Base-by-base conservation (phyloP, 2,113 vertebrate species). In the Salvator merianae region DNA sequence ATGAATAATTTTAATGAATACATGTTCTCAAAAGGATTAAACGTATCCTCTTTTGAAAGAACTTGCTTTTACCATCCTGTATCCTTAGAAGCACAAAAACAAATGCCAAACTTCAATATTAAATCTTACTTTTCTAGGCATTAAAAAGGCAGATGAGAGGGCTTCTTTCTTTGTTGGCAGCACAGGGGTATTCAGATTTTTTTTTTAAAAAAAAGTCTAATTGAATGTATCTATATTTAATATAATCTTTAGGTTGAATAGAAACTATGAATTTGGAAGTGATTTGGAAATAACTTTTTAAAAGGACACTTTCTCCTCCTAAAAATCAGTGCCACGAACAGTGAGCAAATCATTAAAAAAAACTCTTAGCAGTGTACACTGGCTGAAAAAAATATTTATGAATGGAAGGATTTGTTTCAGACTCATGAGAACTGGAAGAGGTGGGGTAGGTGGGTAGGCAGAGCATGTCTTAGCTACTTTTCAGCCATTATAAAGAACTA, bases 311-410 rank as follows among this genome's bases (percentile, higher is more conserved):
- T 55, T 55, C 53, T 55, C 16, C 16, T 55, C 53, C 16, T 55
- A 18, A 28, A 66, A 38, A n/a, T 62, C 75, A 71, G 50, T 32
- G 53, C 36, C 30, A 47, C 34, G 53, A 47, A 84, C 38, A 71
- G 30, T 38, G 34, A 71, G 66, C 50, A 43, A 55, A 72, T 68
- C 22, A 78, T 77, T 55, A 77, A 70, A 62, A 76, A 76, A 24
- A 65, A 24, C 24, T 3, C 68, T 63, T 71, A 43, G 18, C 43
- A 62, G 53, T 72, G 55, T 24, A 84, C 24, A 79, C 66, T 50
- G 38, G 26, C 68, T 72, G 50, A 84, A 84, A 79, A 9, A 78
- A 55, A 63, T 75, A 78, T 84, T 59, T 78, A 84, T 59, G 83
- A 71, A 79, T 22, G 18, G 38, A 69, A 62, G 68, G 53, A 79